Conservation (phyloP, 2,113 vertebrate genomes). For the Phycodurus eques region DNA sequence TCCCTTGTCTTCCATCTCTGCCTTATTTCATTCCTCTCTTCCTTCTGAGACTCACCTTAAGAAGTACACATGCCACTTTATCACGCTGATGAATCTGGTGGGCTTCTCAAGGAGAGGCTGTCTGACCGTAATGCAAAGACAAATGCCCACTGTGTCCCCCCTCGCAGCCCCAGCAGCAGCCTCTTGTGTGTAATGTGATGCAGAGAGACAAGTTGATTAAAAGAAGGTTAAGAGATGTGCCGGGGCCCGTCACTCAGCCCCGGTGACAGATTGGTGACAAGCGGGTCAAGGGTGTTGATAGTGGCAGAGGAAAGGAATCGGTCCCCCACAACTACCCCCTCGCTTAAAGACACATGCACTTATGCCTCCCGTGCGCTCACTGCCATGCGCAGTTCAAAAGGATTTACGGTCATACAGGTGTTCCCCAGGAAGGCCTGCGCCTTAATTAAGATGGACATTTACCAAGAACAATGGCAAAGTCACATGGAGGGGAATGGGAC, state of each 20-base stretch:
- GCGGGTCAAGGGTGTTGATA: conserved; percentile 58
- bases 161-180: conserved; percentile 29
- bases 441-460: conserved; percentile 59
- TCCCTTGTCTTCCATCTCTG: conserved; percentile 8
- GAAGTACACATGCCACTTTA: conserved; percentile 55
- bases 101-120: conserved; percentile 72
- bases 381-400: conserved; percentile 20
- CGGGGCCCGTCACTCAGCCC: conserved; percentile 62
- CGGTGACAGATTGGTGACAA: conserved; percentile 60
- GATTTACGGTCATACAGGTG: conserved; percentile 58
- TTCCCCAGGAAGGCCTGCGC: conserved; percentile 20
- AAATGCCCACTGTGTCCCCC: conserved; percentile 60
- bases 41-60: conserved; percentile 57
- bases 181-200: conserved; percentile 72
- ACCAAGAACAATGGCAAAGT: conserved; percentile 38
- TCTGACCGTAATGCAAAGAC: conserved; percentile 67
- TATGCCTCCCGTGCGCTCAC: conserved; percentile 1
- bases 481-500: conserved; percentile 37
- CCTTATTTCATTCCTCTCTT: conserved; percentile 9
- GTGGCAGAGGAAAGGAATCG: conserved; percentile 24
- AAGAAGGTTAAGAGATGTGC: conserved; percentile 70
- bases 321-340: conserved; percentile 19
- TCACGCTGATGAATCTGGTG: conserved; percentile 73
- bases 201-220: conserved; percentile 77
- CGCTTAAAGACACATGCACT: not conserved